Evolutionary conservation across 2,797 vertebrate genomes (phyloP), one percentile per base, ranked within the genome.

Genomic region (Cichlasoma orientale): DNA sequence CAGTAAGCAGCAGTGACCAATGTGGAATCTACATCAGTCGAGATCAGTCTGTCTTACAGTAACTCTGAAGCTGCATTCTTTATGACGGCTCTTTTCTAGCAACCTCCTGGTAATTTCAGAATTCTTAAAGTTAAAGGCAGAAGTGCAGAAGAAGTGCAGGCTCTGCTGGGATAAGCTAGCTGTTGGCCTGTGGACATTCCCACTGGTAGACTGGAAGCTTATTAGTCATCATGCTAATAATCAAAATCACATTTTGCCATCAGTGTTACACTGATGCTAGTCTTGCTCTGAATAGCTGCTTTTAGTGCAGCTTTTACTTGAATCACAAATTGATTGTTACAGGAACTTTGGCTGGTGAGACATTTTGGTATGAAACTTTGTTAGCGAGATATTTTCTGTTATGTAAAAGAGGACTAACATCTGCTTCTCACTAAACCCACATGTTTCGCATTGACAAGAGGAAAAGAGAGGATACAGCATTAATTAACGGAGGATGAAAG

Each of bases 361-460:
- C 56, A 73, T 74, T 78, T 66, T 12, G 23, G 36, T 41, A 47
- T 72, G 18, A 68, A 78, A 66, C 47, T 59, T 68, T 71, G 73
- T 31, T 52, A 73, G 52, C 44, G 59, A 63, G 29, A 56, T 19
- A 27, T 56, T 63, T 50, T 68, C 41, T 50, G 41, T 29, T 68
- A 50, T 68, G 41, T 68, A 68, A 77, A 78, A 88, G 69, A 31
- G 54, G 38, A 82, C 81, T 38, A 58, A 89, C 80, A 90, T 88
- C 86, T 92, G 90, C 73, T 90, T 63, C 56, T 82, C 70, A 81
- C 53, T 83, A 88, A 82, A 78, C 79, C 57, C 88, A 90, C 78
- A 87, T 92, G 86, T 86, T 89, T 83, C 86, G 78, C 57, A 86
- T 87, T 89, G 83, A 82, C 57, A 83, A 70, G 27, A 63, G 27